phyloP scores from a whole-genome alignment of 2,113 vertebrate genomes.

The Leptocoma aspasia region DNA sequence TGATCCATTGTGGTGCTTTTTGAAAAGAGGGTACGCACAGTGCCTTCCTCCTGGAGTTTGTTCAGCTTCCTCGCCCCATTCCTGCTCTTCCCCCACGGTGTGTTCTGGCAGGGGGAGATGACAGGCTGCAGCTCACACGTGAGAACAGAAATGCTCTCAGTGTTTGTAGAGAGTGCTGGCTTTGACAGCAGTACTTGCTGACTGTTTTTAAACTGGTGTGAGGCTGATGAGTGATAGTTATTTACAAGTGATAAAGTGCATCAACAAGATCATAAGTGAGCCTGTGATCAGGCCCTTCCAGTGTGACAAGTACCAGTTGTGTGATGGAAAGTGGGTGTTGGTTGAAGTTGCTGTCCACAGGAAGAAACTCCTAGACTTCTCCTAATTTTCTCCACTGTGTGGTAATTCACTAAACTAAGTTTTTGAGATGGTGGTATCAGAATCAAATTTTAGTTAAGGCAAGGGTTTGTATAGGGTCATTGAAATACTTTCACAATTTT shows the following conservation, averaged over 20 bases:
- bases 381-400: not conserved
- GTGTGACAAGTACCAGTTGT: not conserved
- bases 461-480: not conserved
- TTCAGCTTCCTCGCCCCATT: not conserved
- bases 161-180: not conserved
- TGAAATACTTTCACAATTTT: not conserved
- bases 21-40: not conserved
- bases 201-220: not conserved
- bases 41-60: not conserved
- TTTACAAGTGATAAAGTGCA: not conserved
- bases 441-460: not conserved
- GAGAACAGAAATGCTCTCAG: not conserved
- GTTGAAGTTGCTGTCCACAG: not conserved
- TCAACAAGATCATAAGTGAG: not conserved
- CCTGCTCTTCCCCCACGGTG: accelerated
- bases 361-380: not conserved
- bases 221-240: not conserved
- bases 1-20: not conserved
- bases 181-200: not conserved
- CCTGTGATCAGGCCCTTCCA: not conserved
- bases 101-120: not conserved
- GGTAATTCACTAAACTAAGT: not conserved
- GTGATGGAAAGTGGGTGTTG: not conserved
- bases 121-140: not conserved
- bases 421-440: not conserved